Evolutionary conservation across 2,113 vertebrate species (phyloP).

Genomic region (Entelurus aequoreus): DNA sequence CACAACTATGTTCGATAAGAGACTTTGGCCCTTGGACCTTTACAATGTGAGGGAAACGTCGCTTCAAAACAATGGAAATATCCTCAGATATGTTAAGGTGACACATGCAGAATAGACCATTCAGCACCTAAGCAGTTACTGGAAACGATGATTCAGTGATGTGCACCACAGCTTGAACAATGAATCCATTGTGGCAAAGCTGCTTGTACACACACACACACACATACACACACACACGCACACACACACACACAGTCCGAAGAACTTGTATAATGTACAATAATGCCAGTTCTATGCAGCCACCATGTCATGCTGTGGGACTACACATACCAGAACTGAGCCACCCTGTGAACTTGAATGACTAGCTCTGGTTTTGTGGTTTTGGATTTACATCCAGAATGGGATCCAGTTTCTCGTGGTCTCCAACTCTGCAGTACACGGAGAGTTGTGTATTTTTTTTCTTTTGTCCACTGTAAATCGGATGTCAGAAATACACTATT

Average conservation of each 20-base stretch:
- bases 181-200: conserved; percentile 41
- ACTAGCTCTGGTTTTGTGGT: conserved; percentile 41
- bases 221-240: background rate
- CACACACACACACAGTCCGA: background rate
- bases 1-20: too few relatives aligned
- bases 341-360: conserved; percentile 49
- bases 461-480: background rate
- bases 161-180: conserved; percentile 49
- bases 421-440: background rate
- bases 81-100: conserved; percentile 8
- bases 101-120: conserved; percentile 8
- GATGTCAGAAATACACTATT: conserved; percentile 7
- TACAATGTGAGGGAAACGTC: too few relatives aligned
- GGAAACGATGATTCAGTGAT: conserved; percentile 55
- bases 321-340: conserved; percentile 49
- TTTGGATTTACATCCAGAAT: conserved; percentile 10
- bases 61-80: background rate
- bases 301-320: conserved; percentile 27
- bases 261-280: conserved; percentile 6
- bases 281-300: conserved; percentile 1
- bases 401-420: background rate
- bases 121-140: conserved; percentile 23
- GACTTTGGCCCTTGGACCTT: too few relatives aligned
- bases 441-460: conserved; percentile 7
- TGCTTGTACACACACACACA: background rate